Evolutionary conservation across 2,888 invertebrate genomes (phyloP).

Genomic region (Andrena hattorfiana): DNA sequence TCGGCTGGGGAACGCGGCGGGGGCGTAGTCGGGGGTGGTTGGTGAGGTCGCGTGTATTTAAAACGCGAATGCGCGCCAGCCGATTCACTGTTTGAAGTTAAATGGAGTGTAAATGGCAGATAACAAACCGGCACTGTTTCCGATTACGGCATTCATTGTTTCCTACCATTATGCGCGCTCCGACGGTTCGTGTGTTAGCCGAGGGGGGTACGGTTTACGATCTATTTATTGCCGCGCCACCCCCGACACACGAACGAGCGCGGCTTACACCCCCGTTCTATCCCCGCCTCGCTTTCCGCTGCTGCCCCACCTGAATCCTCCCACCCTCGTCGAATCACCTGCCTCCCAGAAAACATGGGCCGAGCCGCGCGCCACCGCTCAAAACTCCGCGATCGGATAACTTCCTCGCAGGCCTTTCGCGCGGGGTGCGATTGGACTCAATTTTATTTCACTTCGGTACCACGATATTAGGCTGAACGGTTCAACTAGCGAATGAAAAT

Average conservation of each 20-base stretch:
- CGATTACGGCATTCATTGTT: slow-evolving; percentile 85
- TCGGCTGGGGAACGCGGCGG: slow-evolving; percentile 26
- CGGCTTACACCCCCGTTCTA: slow-evolving; percentile 62
- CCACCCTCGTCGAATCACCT: slow-evolving; percentile 35
- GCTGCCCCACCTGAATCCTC: slow-evolving; percentile 47
- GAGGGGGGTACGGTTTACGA: slow-evolving; percentile 83
- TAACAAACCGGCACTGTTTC: slow-evolving; percentile 85
- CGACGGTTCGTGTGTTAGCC: slow-evolving; percentile 83
- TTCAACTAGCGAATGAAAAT: not conserved
- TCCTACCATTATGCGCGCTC: slow-evolving; percentile 85
- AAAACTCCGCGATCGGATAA: not conserved
- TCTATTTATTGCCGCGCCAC: slow-evolving; percentile 81
- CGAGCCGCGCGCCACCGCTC: slow-evolving; percentile 6
- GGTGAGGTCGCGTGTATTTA: slow-evolving; percentile 82
- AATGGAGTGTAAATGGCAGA: slow-evolving; percentile 85
- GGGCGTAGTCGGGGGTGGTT: slow-evolving; percentile 53
- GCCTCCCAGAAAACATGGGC: slow-evolving; percentile 3
- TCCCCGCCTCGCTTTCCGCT: slow-evolving; percentile 18
- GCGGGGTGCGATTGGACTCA: not conserved
- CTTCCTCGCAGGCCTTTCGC: not conserved
- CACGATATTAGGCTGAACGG: too few relatives aligned
- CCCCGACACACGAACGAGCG: slow-evolving; percentile 55
- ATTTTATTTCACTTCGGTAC: too few relatives aligned
- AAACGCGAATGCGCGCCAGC: slow-evolving; percentile 82
- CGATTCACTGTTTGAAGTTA: slow-evolving; percentile 85